Evolutionary conservation across 2,113 vertebrate species (phyloP).

Genomic region (Embiotoca jacksoni): DNA sequence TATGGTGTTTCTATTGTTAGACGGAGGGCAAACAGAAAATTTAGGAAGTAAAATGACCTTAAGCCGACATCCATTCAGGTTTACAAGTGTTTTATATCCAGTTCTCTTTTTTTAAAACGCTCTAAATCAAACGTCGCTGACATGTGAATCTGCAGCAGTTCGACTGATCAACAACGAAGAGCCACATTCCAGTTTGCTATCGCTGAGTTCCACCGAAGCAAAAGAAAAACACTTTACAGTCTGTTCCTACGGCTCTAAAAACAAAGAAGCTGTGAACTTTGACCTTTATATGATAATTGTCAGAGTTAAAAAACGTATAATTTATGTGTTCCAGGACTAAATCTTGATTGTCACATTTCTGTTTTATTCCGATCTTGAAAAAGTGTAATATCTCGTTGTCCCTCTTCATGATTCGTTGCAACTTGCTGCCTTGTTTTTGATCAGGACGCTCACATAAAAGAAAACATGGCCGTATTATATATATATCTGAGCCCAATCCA

Average conservation of each 20-base stretch:
- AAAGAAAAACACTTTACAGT: background rate
- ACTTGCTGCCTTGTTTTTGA: no score
- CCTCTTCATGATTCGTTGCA: no score
- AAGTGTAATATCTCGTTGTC: no score
- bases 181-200: constrained; percentile 13
- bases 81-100: constrained; percentile 23
- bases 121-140: constrained; percentile 40
- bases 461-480: no score
- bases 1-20: constrained; percentile 8
- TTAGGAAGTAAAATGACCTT: constrained; percentile 46
- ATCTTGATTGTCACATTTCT: background rate
- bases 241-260: background rate
- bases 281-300: constrained; percentile 1
- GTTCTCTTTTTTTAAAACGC: constrained; percentile 52
- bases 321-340: no score
- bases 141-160: background rate
- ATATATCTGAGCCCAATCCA: no score
- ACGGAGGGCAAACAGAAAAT: constrained; percentile 29
- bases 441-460: no score
- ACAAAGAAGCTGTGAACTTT: constrained; percentile 24
- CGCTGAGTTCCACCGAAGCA: background rate
- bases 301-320: background rate
- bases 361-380: no score
- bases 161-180: constrained; percentile 1
- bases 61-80: background rate